A percentile compares a stretch with the other conserved stretches of the same genome.
phyloP scores from a whole-genome alignment of 2,113 vertebrate genomes.

The Vidua macroura region DNA sequence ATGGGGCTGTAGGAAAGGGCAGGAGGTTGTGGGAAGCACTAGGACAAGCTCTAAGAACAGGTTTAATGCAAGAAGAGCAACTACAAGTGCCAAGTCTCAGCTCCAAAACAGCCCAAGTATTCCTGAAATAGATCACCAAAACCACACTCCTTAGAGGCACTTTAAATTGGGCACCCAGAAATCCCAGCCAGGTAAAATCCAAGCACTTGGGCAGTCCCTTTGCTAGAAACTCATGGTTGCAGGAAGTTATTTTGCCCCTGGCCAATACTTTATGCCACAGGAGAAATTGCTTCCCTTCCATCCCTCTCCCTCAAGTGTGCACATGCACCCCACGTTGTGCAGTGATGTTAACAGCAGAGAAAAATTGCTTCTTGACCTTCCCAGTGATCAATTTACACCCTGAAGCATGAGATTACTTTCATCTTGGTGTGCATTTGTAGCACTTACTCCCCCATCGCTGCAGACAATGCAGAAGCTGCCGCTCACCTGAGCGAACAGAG shows the following conservation, averaged over 20 bases:
- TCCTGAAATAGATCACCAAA: not conserved
- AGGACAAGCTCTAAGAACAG: not conserved
- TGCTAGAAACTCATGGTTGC: not conserved
- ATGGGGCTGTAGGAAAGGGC: not conserved
- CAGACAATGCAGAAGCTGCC: not conserved
- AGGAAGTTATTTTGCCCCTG: not conserved
- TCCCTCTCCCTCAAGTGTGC: not conserved
- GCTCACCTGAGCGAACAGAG: not conserved
- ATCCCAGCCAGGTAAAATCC: not conserved
- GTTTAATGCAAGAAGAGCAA: not conserved
- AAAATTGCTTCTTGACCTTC: constrained; percentile 42
- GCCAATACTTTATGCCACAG: not conserved
- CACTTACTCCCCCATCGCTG: not conserved
- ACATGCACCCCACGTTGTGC: not conserved
- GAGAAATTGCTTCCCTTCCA: constrained; percentile 2
- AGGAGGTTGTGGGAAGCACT: not conserved
- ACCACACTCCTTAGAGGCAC: not conserved
- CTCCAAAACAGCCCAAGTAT: not conserved
- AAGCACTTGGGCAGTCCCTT: not conserved
- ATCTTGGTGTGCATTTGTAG: not conserved
- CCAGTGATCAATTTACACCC: constrained; percentile 26
- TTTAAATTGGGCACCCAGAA: not conserved
- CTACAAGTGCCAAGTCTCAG: no score
- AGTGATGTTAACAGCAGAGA: constrained; percentile 9
- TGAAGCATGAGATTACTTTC: not conserved